These are phyloP conservation scores for Ramazzottius varieornatus DNA, from an alignment of 2,888 invertebrate genomes.

Conservation along the genomic window DNA sequence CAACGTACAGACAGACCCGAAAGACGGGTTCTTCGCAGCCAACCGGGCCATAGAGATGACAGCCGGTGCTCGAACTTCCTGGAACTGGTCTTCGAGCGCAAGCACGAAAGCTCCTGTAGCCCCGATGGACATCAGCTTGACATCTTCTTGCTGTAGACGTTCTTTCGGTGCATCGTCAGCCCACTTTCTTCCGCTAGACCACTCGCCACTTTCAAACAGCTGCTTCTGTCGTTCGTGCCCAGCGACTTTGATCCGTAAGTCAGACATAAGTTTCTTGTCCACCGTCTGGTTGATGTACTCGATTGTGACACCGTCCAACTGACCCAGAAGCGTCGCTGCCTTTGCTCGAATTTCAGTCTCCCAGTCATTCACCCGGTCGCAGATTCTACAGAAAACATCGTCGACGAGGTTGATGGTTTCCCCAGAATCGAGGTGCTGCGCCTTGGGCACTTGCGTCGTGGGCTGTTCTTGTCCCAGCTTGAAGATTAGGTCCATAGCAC, in stretches of 20 bases:
- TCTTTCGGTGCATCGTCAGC: constrained; percentile 53
- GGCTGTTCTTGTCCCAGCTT: background rate
- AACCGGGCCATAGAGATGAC: constrained; percentile 73
- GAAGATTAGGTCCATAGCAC: background rate
- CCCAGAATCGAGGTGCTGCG: constrained; percentile 31
- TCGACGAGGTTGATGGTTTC: constrained; percentile 68
- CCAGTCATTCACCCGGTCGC: constrained; percentile 69
- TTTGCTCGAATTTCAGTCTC: constrained; percentile 42
- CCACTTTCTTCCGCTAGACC: constrained; percentile 71
- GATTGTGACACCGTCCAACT: constrained; percentile 57
- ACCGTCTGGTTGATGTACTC: constrained; percentile 77
- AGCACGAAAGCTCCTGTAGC: constrained; percentile 95
- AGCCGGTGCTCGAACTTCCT: constrained; percentile 80
- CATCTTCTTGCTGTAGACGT: constrained; percentile 40
- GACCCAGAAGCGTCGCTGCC: constrained; percentile 30
- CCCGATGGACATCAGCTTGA: constrained; percentile 60
- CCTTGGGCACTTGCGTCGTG: background rate
- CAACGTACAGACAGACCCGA: constrained; percentile 32
- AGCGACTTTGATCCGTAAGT: constrained; percentile 45
- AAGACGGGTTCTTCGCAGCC: constrained; percentile 50
- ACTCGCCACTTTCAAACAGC: constrained; percentile 54
- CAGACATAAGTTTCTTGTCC: constrained; percentile 89
- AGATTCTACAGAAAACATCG: constrained; percentile 82
- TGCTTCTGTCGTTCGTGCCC: constrained; percentile 62
- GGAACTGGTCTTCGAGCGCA: constrained; percentile 85